Conservation (phyloP, 2,888 invertebrate genomes). For the Deilephila elpenor region DNA sequence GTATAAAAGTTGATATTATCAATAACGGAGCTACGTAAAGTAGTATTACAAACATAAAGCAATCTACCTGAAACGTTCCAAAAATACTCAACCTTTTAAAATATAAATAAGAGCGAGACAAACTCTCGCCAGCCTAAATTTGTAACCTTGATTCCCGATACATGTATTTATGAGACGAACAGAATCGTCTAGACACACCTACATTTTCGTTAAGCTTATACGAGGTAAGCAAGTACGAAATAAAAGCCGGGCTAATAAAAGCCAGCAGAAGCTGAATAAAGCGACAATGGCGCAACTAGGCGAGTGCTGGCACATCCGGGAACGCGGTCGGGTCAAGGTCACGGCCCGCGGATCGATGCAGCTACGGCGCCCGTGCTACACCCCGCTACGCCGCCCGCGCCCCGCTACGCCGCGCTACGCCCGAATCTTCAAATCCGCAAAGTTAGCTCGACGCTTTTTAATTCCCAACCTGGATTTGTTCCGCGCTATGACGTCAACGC, state of each 20-base stretch:
- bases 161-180: constrained; percentile 34
- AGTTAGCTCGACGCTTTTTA: constrained; percentile 47
- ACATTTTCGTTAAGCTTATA: constrained; percentile 46
- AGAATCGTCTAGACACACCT: constrained; percentile 54
- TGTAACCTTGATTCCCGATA: constrained; percentile 34
- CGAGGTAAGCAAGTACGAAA: constrained; percentile 57
- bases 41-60: neutral
- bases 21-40: neutral
- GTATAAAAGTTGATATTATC: constrained; percentile 2
- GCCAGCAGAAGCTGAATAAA: constrained; percentile 66
- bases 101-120: constrained; percentile 9
- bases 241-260: constrained; percentile 75
- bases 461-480: constrained; percentile 47
- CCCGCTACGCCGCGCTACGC: constrained; percentile 54
- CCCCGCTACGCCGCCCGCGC: constrained; percentile 54
- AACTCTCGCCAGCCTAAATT: constrained; percentile 25
- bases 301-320: constrained; percentile 77
- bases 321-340: constrained; percentile 87
- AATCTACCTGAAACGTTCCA: constrained; percentile 2
- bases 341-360: constrained; percentile 87
- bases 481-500: constrained; percentile 36
- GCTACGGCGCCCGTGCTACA: constrained; percentile 76
- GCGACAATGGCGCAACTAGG: constrained; percentile 78
- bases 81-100: neutral
- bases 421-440: constrained; percentile 52